These are phyloP conservation scores for Acipenser ruthenus DNA, from an alignment of 2,797 vertebrate genomes.

Conservation along the genomic window DNA sequence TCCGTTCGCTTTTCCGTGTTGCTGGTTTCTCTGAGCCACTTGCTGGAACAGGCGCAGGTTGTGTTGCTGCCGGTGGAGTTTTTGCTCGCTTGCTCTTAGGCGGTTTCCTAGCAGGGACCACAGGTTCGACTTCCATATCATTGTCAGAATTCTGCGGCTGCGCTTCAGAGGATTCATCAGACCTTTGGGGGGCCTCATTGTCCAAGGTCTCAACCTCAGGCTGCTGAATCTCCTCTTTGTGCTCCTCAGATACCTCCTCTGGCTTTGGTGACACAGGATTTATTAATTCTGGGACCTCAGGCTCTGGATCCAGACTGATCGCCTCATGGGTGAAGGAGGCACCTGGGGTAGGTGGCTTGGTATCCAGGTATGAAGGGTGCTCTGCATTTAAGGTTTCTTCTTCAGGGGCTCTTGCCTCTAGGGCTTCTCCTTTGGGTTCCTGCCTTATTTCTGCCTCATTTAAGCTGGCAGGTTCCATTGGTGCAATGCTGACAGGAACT, in stretches of 20 bases:
- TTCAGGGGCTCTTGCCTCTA: constrained; percentile 36
- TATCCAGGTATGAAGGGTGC: constrained; percentile 49
- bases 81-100: constrained; percentile 85
- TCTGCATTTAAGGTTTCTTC: constrained; percentile 44
- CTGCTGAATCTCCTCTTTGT: constrained; percentile 36
- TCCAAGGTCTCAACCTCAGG: constrained; percentile 40
- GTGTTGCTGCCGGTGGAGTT: constrained; percentile 53
- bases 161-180: constrained; percentile 52
- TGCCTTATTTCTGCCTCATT: constrained; percentile 33
- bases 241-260: constrained; percentile 53
- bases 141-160: constrained; percentile 61
- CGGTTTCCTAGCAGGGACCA: constrained; percentile 71
- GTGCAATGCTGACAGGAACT: constrained; percentile 38
- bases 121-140: constrained; percentile 62
- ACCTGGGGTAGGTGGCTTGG: constrained; percentile 73
- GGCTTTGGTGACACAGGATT: constrained; percentile 48
- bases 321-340: constrained; percentile 49
- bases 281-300: constrained; percentile 37
- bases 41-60: constrained; percentile 43
- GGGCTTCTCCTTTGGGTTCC: constrained; percentile 43
- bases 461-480: constrained; percentile 40
- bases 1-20: constrained; percentile 89
- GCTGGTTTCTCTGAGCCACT: constrained; percentile 70
- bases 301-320: constrained; percentile 50
- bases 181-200: constrained; percentile 45